A percentile compares a stretch with the other conserved stretches of the same genome.
These are phyloP conservation scores for Drosophila orena DNA, from an alignment of 1,140 invertebrate genomes.

Conservation along the genomic window DNA sequence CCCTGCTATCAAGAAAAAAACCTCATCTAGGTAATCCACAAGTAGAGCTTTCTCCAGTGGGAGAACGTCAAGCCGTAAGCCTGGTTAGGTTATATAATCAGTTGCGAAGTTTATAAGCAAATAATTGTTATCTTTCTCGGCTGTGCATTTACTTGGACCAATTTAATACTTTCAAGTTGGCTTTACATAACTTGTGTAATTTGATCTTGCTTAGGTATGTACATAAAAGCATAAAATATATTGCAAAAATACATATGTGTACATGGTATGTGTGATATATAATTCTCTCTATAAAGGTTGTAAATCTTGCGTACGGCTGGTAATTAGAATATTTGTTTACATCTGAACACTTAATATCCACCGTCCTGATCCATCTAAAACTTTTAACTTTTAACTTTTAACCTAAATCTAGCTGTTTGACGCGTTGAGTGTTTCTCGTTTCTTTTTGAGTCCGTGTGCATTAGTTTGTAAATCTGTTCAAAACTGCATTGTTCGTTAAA, in stretches of 20 bases:
- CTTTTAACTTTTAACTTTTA: conserved; percentile 37
- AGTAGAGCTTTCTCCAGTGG: too few relatives aligned
- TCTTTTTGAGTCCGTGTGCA: conserved; percentile 9
- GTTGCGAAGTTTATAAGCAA: too few relatives aligned
- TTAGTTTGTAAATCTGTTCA: conserved; percentile 58
- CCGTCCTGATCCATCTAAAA: conserved; percentile 42
- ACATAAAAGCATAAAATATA: conserved; percentile 75
- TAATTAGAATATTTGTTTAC: conserved; percentile 75
- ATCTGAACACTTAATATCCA: conserved; percentile 75
- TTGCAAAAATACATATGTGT: conserved; percentile 76
- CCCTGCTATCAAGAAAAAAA: too few relatives aligned
- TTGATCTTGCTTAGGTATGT: conserved; percentile 56
- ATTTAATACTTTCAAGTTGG: conserved; percentile 69
- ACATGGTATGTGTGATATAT: conserved; percentile 62
- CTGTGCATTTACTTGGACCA: conserved; percentile 68
- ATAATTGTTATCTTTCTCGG: neutral
- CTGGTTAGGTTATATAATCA: too few relatives aligned
- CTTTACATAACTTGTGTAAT: conserved; percentile 56
- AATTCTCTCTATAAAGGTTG: conserved; percentile 48
- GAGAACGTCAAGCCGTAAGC: too few relatives aligned
- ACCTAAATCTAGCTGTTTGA: conserved; percentile 57
- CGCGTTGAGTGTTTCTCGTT: conserved; percentile 29
- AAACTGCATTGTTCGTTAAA: conserved; percentile 71
- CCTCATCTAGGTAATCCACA: too few relatives aligned
- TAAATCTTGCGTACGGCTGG: conserved; percentile 61